A percentile compares a stretch with the other conserved stretches of the same genome.
Conservation (phyloP, 2,888 invertebrate genomes). For the Cosmopolites sordidus region DNA sequence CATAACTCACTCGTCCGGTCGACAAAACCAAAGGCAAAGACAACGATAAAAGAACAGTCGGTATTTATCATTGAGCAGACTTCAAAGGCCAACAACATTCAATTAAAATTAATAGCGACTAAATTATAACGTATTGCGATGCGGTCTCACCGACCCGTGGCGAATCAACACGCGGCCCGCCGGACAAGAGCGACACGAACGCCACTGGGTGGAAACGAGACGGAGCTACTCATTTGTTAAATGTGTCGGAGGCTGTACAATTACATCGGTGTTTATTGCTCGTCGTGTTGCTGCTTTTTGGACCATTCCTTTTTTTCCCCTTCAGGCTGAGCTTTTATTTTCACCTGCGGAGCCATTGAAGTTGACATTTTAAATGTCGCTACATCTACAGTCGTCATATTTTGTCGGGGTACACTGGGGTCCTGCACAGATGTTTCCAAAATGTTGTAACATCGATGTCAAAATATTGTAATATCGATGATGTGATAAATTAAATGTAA, state of each 20-base stretch:
- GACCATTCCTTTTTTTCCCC: no score
- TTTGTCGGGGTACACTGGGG: no score
- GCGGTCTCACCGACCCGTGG: constrained; percentile 20
- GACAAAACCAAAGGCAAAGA: no score
- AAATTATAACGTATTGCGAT: constrained; percentile 25
- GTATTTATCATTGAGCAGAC: neutral
- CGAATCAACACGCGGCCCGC: constrained; percentile 25
- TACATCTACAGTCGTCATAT: no score
- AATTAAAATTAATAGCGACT: constrained; percentile 28
- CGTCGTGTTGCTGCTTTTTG: neutral
- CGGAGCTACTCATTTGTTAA: constrained; percentile 15
- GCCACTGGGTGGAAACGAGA: constrained; percentile 7
- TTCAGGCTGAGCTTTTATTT: constrained; percentile 1
- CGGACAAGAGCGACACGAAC: constrained; percentile 10
- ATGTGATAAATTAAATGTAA: no score
- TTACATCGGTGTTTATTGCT: constrained; percentile 17
- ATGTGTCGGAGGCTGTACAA: constrained; percentile 16
- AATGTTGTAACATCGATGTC: no score
- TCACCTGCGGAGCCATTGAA: constrained; percentile 5
- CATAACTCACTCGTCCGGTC: no score
- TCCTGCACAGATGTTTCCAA: no score
- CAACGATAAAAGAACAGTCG: no score
- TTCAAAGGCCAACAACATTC: constrained; percentile 25
- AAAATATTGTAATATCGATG: no score
- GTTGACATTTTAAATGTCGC: no score